These are phyloP conservation scores for Notolabrus celidotus DNA, from an alignment of 2,797 vertebrate species.

Conservation along the genomic window DNA sequence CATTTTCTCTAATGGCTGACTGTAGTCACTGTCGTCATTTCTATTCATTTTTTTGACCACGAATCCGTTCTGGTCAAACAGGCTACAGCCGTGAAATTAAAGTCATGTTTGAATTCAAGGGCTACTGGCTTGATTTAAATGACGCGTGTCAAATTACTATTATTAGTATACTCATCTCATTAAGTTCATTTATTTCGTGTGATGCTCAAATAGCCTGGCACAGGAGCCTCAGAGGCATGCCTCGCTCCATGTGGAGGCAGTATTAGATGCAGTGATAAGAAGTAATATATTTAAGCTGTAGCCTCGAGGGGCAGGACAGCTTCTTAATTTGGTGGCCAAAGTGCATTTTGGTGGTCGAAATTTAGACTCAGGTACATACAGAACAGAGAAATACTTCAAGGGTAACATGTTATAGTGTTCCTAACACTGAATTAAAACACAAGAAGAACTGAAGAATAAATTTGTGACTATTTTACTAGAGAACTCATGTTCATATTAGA, in stretches of 20 bases:
- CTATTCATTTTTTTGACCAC: conserved; percentile 6
- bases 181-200: conserved; percentile 8
- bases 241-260: not conserved
- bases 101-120: not conserved
- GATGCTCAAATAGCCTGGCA: conserved; percentile 3
- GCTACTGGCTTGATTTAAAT: conserved; percentile 2
- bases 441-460: too few species aligned
- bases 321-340: not conserved
- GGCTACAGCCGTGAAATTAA: conserved; percentile 10
- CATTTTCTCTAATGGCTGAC: conserved; percentile 1
- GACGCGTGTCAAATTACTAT: not conserved
- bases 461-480: too few species aligned
- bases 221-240: not conserved
- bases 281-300: not conserved
- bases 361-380: not conserved
- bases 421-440: not conserved
- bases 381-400: not conserved
- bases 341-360: not conserved
- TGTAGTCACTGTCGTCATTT: not conserved
- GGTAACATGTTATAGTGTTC: not conserved
- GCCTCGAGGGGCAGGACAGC: not conserved
- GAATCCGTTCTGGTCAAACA: conserved; percentile 5
- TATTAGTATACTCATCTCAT: not conserved
- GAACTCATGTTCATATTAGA: too few species aligned
- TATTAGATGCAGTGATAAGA: not conserved